Evolutionary conservation across 2,113 vertebrate genomes (phyloP).

Genomic region (Girardinichthys multiradiatus): DNA sequence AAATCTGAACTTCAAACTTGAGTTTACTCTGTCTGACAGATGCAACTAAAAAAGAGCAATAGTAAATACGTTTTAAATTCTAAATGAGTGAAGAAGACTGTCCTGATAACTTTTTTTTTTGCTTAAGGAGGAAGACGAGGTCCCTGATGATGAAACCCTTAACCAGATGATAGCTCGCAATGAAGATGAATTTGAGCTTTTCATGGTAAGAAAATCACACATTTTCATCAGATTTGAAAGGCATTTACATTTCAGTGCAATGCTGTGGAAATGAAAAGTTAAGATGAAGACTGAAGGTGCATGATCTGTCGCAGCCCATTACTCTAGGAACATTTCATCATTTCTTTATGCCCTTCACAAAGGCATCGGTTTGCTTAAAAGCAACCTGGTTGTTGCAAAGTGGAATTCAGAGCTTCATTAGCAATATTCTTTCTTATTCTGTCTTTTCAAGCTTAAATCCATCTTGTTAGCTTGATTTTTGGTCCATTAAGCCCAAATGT

Average conservation of each 20-base stretch:
- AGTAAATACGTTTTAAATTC: neutral
- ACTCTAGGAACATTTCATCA: neutral
- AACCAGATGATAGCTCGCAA: slow-evolving; percentile 98
- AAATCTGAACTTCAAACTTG: neutral
- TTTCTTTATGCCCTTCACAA: neutral
- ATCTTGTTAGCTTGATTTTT: too few species aligned
- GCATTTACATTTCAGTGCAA: neutral
- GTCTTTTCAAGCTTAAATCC: neutral
- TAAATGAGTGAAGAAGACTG: neutral
- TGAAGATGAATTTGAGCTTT: slow-evolving; percentile 95
- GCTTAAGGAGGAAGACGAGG: slow-evolving; percentile 93
- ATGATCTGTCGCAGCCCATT: neutral
- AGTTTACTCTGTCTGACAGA: neutral
- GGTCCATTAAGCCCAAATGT: too few species aligned
- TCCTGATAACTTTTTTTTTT: neutral
- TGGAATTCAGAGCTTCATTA: neutral
- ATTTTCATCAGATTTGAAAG: too few species aligned
- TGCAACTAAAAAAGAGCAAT: too few species aligned
- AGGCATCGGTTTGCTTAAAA: neutral
- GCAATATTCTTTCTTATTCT: neutral
- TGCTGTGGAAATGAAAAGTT: neutral
- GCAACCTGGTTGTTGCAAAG: neutral
- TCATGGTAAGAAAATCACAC: slow-evolving; percentile 86
- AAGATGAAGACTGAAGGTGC: neutral
- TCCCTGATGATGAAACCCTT: slow-evolving; percentile 94